A percentile compares a stretch with the other conserved stretches of the same genome.
phyloP scores from a whole-genome alignment of 2,113 vertebrate genomes.

The Centrocercus urophasianus region DNA sequence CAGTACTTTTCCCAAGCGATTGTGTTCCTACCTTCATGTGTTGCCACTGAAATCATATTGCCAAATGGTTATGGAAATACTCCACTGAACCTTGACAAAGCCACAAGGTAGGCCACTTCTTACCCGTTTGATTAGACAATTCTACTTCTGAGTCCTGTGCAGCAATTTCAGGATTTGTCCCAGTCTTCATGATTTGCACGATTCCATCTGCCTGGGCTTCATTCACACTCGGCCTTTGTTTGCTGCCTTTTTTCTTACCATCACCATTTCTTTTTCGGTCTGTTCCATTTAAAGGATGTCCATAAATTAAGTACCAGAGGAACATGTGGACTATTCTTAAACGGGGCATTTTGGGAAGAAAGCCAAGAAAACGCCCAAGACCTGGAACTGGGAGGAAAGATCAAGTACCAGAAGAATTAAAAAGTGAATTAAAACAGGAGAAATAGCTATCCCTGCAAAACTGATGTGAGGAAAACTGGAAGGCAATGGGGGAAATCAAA shows the following conservation, averaged over 20 bases:
- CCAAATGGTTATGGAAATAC: not conserved
- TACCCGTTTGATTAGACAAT: conserved; percentile 66
- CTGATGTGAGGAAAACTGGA: not conserved
- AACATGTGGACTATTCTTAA: conserved; percentile 87
- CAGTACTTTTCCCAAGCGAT: not conserved
- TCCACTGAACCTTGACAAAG: not conserved
- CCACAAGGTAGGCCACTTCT: not conserved
- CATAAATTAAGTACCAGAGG: conserved; percentile 93
- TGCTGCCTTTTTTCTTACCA: conserved; percentile 16
- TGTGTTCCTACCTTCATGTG: not conserved
- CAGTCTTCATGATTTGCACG: not conserved
- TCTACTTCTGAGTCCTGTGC: conserved; percentile 67
- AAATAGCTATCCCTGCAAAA: not conserved
- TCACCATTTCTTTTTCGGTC: not conserved
- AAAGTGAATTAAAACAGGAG: not conserved
- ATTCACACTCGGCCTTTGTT: not conserved
- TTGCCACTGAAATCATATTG: not conserved
- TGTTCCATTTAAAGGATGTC: conserved; percentile 77
- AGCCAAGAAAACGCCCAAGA: conserved; percentile 88
- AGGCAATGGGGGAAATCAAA: not conserved
- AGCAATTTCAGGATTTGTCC: not conserved
- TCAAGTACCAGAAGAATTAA: conserved; percentile 20
- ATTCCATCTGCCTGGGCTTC: conserved; percentile 31
- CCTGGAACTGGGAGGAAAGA: conserved; percentile 84
- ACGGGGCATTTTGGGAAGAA: conserved; percentile 96